phyloP scores from a whole-genome alignment of 2,888 invertebrate species.

The Andrena trimmerana region DNA sequence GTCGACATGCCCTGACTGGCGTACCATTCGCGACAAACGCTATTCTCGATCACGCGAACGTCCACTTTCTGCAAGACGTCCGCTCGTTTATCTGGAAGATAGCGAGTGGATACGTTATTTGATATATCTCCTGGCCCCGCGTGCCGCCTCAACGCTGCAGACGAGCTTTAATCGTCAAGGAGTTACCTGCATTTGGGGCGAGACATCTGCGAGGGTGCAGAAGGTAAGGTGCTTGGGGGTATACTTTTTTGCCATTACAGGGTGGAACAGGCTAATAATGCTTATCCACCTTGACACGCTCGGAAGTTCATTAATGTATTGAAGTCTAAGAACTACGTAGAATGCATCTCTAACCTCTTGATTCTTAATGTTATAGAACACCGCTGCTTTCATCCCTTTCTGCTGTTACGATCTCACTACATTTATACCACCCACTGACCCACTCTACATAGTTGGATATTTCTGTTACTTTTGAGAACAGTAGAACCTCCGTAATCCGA shows the following conservation, averaged over 20 bases:
- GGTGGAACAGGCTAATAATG: no score
- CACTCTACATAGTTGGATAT: no score
- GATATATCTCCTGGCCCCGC: background rate
- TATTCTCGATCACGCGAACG: constrained; percentile 91
- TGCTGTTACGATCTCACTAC: no score
- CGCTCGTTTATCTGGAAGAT: constrained; percentile 87
- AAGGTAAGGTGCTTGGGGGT: background rate
- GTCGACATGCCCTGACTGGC: constrained; percentile 91
- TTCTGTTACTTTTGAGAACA: no score
- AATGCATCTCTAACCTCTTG: no score
- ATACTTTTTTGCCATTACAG: background rate
- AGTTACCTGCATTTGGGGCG: background rate
- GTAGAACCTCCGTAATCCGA: no score
- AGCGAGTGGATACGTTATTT: background rate
- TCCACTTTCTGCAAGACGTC: constrained; percentile 92
- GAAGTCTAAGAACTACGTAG: no score
- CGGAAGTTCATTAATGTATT: no score
- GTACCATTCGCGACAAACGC: constrained; percentile 92
- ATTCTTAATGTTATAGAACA: no score
- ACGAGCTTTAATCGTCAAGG: background rate
- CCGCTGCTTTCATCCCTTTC: no score
- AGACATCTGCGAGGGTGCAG: background rate
- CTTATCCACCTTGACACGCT: no score
- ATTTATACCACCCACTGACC: no score
- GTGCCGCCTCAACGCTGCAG: background rate